Conservation (phyloP, 2,113 vertebrate species). For the Agapornis roseicollis region DNA sequence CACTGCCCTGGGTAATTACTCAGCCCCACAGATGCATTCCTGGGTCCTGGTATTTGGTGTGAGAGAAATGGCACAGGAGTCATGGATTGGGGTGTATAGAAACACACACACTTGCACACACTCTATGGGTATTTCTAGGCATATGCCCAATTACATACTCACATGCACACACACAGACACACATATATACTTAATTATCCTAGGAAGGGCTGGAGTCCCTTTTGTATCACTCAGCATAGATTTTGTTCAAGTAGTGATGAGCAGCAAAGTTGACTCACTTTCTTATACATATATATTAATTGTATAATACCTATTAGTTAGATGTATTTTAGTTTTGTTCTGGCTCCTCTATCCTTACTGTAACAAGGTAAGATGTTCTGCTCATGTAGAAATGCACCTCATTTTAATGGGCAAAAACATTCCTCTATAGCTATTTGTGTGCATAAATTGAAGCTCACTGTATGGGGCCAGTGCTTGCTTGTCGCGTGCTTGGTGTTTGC, state of each 20-base stretch:
- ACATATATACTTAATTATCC: rapidly evolving
- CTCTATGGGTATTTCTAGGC: rapidly evolving
- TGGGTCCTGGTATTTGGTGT: neutral
- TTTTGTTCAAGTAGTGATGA: neutral
- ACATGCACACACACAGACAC: rapidly evolving
- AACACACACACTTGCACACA: neutral
- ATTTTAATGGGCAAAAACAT: rapidly evolving
- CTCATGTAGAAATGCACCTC: neutral
- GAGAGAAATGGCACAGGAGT: rapidly evolving
- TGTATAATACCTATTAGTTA: neutral
- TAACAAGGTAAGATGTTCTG: neutral
- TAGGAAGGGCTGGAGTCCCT: neutral
- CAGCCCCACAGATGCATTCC: neutral
- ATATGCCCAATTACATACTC: rapidly evolving
- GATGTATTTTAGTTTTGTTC: neutral
- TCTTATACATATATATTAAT: neutral
- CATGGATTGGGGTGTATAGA: rapidly evolving
- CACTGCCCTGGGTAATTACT: neutral
- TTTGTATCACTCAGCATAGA: rapidly evolving
- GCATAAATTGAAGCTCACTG: neutral
- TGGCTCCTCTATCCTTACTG: neutral
- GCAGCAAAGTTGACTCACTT: neutral
- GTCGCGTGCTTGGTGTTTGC: neutral
- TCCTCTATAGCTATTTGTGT: neutral
- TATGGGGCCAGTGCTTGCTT: neutral